Evolutionary conservation across 1,140 invertebrate genomes (phyloP).

Genomic region (Periplaneta americana): DNA sequence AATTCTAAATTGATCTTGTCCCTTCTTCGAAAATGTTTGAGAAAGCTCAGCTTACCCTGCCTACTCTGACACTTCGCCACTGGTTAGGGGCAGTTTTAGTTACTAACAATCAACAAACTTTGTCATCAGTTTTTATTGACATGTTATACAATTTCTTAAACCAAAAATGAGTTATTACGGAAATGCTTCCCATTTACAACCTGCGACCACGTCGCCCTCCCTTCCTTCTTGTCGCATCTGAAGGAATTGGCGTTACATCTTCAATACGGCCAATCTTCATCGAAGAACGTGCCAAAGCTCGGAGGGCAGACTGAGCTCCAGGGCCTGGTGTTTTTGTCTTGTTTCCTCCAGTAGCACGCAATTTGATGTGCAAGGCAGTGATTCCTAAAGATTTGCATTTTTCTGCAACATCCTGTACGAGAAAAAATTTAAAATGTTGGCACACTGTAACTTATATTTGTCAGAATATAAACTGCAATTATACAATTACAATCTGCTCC

Average conservation of each 20-base stretch:
- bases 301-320: conserved; percentile 95
- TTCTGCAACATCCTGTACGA: conserved; percentile 90
- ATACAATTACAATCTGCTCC: too few species aligned
- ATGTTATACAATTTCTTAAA: not conserved
- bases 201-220: conserved; percentile 98
- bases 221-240: conserved; percentile 98
- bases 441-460: too few species aligned
- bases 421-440: not conserved
- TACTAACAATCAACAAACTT: not conserved
- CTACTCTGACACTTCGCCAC: too few species aligned
- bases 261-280: conserved; percentile 99
- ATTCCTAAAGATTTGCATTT: conserved; percentile 96
- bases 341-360: conserved; percentile 97
- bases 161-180: not conserved
- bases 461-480: too few species aligned
- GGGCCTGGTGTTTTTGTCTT: conserved; percentile 97
- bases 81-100: too few species aligned
- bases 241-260: conserved; percentile 99
- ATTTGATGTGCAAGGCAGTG: conserved; percentile 96
- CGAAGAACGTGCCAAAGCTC: conserved; percentile 94
- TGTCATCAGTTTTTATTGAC: not conserved
- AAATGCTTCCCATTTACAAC: conserved; percentile 64
- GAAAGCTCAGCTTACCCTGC: too few species aligned
- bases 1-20: too few species aligned
- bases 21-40: too few species aligned